phyloP scores from a whole-genome alignment of 2,113 vertebrate species.

The Pseudopipra pipra region DNA sequence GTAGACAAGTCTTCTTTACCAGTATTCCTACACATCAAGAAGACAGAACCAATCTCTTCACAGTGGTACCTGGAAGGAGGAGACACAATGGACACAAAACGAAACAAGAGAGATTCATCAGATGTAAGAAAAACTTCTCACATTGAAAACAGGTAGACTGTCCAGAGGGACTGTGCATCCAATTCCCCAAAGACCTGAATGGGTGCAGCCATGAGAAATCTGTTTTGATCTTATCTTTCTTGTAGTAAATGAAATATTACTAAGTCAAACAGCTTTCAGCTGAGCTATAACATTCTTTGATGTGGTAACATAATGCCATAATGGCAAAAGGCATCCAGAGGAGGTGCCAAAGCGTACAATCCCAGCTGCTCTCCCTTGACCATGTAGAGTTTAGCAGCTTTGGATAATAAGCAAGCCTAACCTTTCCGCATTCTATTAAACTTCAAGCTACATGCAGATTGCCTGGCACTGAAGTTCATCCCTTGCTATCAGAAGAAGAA shows the following conservation, averaged over 20 bases:
- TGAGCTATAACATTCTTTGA: not conserved
- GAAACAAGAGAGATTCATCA: not conserved
- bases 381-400: not conserved
- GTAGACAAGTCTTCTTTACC: not conserved
- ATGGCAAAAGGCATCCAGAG: not conserved
- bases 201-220: not conserved
- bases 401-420: not conserved
- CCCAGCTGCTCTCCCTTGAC: not conserved
- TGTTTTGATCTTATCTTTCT: not conserved
- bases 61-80: not conserved
- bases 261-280: not conserved
- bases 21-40: not conserved
- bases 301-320: not conserved
- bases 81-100: not conserved
- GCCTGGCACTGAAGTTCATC: not conserved
- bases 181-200: not conserved
- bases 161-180: not conserved
- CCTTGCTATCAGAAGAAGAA: not conserved
- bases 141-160: not conserved
- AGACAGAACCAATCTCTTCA: not conserved
- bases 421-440: not conserved
- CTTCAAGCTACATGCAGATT: not conserved
- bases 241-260: not conserved
- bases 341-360: not conserved
- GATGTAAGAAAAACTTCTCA: not conserved